Percentiles rank a stretch among this genome's conserved stretches.
phyloP scores from a whole-genome alignment of 2,888 invertebrate genomes.

The Megamerina dolium region DNA sequence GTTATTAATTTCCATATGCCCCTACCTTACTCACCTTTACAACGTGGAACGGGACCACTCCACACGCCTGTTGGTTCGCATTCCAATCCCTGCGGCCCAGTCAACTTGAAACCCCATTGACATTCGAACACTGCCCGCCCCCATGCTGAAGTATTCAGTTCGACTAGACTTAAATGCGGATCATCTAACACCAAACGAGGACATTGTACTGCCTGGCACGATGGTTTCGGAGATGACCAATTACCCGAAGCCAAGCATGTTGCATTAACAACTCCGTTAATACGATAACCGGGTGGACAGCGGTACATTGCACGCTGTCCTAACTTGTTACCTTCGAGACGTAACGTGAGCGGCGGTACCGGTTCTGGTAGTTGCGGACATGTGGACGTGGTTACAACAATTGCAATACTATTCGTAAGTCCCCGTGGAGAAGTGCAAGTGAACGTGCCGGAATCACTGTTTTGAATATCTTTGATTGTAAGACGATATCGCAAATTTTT shows the following conservation, averaged over 20 bases:
- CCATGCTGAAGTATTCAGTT: constrained; percentile 75
- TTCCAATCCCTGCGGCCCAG: constrained; percentile 70
- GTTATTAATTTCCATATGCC: too few species aligned
- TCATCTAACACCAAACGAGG: constrained; percentile 63
- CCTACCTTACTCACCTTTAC: constrained; percentile 61
- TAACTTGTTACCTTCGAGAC: constrained; percentile 70
- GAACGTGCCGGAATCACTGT: constrained; percentile 77
- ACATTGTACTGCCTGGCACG: constrained; percentile 73
- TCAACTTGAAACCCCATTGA: constrained; percentile 74
- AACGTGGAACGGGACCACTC: constrained; percentile 71
- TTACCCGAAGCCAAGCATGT: constrained; percentile 78
- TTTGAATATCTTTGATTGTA: constrained; percentile 73
- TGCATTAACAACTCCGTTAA: constrained; percentile 70
- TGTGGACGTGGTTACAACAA: constrained; percentile 63
- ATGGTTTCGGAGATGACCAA: constrained; percentile 71
- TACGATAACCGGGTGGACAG: constrained; percentile 73
- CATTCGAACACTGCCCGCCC: constrained; percentile 77
- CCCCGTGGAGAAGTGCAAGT: constrained; percentile 79
- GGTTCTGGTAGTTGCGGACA: constrained; percentile 60
- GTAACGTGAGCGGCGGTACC: constrained; percentile 60
- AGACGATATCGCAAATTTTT: constrained; percentile 75
- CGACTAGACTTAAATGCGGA: constrained; percentile 67
- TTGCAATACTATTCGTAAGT: constrained; percentile 55
- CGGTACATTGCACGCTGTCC: constrained; percentile 61
- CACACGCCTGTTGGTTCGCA: constrained; percentile 75